These are phyloP conservation scores for Plutomurus gul DNA, from an alignment of 1,140 invertebrate species.

Conservation along the genomic window DNA sequence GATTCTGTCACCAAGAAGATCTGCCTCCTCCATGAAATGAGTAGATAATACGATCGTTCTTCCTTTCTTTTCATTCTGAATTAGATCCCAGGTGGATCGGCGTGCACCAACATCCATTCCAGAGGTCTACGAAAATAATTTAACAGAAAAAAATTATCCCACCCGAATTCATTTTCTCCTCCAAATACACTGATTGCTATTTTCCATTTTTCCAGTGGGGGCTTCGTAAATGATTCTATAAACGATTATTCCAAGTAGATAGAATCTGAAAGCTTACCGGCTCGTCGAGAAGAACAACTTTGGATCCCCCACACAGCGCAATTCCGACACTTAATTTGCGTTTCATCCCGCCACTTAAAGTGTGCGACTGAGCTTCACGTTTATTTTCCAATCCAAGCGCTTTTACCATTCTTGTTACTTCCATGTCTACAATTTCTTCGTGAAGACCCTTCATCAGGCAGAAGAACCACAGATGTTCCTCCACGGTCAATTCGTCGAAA, in stretches of 20 bases:
- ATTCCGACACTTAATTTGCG: slow-evolving; percentile 84
- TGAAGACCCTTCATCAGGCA: slow-evolving; percentile 57
- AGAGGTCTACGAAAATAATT: no score
- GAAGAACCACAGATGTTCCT: slow-evolving; percentile 67
- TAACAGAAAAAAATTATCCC: no score
- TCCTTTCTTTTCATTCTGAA: slow-evolving; percentile 58
- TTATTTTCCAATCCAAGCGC: slow-evolving; percentile 68
- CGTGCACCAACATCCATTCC: slow-evolving; percentile 93
- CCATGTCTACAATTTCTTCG: slow-evolving; percentile 30
- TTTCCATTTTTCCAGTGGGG: no score
- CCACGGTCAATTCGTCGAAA: slow-evolving; percentile 63
- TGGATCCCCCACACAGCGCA: slow-evolving; percentile 71
- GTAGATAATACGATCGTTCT: slow-evolving; percentile 68
- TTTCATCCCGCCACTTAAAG: slow-evolving; percentile 84
- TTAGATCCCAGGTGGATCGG: slow-evolving; percentile 84
- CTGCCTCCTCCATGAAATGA: slow-evolving; percentile 58
- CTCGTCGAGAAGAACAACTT: slow-evolving; percentile 75
- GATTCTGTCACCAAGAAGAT: slow-evolving; percentile 62
- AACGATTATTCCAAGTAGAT: no score
- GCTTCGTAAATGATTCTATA: no score
- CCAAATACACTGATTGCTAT: no score
- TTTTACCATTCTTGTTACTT: slow-evolving; percentile 47
- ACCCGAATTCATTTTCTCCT: no score
- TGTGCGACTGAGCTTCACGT: slow-evolving; percentile 68
- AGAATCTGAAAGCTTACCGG: slow-evolving; percentile 8